These are phyloP conservation scores for Notechis scutatus DNA, from an alignment of 2,113 vertebrate genomes.

Conservation along the genomic window DNA sequence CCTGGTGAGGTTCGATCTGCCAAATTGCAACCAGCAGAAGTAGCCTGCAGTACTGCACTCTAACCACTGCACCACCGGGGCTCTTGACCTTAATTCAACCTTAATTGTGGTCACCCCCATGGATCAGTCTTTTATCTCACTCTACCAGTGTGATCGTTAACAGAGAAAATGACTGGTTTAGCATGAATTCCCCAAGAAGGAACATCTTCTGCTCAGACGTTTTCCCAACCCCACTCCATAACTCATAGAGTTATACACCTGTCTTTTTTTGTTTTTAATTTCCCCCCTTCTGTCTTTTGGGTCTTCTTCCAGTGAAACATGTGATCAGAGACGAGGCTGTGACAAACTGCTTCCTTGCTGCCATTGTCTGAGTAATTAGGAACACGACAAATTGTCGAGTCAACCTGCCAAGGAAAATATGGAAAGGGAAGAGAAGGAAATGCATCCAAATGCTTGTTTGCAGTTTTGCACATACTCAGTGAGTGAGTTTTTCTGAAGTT, in stretches of 20 bases:
- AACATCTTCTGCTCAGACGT: neutral
- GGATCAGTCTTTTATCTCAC: neutral
- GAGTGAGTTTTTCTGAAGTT: constrained; percentile 34
- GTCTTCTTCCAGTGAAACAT: neutral
- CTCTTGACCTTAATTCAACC: neutral
- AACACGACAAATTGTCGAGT: constrained; percentile 24
- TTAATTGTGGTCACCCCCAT: neutral
- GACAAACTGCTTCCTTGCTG: constrained; percentile 14
- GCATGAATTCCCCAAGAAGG: constrained; percentile 4
- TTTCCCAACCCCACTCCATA: constrained; percentile 1
- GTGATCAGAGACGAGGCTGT: constrained; percentile 23
- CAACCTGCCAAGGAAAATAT: constrained; percentile 6
- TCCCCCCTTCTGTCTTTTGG: neutral
- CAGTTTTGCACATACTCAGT: constrained; percentile 6
- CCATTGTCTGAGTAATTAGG: constrained; percentile 29
- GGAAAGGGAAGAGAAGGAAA: neutral
- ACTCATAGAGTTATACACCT: neutral
- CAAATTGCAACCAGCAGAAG: too few relatives aligned
- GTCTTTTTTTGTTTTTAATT: too few relatives aligned
- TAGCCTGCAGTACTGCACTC: too few relatives aligned
- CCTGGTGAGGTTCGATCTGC: too few relatives aligned
- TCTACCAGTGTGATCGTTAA: too few relatives aligned
- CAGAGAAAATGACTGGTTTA: neutral
- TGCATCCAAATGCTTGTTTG: neutral
- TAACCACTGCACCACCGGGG: too few relatives aligned